phyloP scores from a whole-genome alignment of 2,113 vertebrate species.

The Crypturellus undulatus region DNA sequence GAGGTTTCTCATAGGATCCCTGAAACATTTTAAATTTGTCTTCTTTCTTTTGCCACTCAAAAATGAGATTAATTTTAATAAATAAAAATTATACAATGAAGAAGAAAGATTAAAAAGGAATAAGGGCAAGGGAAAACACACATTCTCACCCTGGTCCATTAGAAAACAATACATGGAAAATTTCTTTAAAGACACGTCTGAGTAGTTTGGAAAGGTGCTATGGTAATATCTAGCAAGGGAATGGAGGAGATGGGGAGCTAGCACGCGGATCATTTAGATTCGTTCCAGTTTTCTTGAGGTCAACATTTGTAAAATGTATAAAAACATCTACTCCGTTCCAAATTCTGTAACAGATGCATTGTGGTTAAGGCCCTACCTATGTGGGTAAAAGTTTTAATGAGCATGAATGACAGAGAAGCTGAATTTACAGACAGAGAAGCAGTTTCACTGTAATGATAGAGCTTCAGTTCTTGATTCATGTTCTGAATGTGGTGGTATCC shows the following conservation, averaged over 20 bases:
- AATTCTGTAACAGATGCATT: background rate
- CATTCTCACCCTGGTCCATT: background rate
- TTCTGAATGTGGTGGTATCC: background rate
- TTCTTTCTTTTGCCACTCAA: background rate
- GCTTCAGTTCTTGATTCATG: accelerated
- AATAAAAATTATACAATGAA: background rate
- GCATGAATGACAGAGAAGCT: background rate
- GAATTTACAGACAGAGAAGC: too few relatives aligned
- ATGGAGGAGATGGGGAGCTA: background rate
- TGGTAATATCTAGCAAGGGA: background rate
- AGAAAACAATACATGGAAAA: background rate
- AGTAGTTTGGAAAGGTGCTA: background rate
- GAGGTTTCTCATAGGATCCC: background rate
- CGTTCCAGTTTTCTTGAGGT: background rate
- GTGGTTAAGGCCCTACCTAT: background rate
- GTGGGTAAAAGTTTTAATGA: background rate
- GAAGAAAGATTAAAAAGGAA: background rate
- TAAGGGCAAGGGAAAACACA: background rate
- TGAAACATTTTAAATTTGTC: background rate
- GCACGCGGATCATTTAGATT: background rate
- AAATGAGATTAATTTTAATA: background rate
- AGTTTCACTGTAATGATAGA: background rate
- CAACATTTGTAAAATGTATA: background rate
- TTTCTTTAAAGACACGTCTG: background rate
- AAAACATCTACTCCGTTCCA: background rate